Evolutionary conservation across 2,797 vertebrate species (phyloP).

Genomic region (Erithacus rubecula): DNA sequence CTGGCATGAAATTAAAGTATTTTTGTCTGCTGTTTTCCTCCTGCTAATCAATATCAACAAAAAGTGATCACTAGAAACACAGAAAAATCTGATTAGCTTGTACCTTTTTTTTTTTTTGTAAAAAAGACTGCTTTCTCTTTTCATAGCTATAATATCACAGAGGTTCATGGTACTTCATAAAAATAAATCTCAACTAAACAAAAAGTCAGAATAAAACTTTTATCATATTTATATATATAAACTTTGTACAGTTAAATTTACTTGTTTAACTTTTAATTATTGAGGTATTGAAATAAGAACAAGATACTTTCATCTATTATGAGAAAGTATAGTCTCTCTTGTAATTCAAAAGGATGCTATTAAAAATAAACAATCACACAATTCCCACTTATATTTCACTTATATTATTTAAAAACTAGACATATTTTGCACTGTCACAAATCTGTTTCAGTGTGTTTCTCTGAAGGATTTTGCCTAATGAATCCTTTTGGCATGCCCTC

Average conservation of each 20-base stretch:
- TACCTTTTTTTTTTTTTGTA: background rate
- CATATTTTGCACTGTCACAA: background rate
- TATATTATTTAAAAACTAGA: background rate
- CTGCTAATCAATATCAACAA: background rate
- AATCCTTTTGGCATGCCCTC: background rate
- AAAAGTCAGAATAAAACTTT: background rate
- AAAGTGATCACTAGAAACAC: background rate
- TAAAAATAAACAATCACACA: background rate
- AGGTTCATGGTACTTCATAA: background rate
- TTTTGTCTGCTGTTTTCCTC: slow-evolving; percentile 26
- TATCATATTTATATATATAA: background rate
- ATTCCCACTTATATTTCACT: background rate
- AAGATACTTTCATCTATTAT: background rate
- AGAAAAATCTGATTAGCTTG: background rate
- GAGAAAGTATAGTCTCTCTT: background rate
- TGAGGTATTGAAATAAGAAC: background rate
- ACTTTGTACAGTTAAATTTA: background rate
- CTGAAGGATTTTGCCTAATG: background rate
- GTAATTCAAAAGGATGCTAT: background rate
- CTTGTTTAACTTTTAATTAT: background rate
- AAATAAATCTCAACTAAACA: background rate
- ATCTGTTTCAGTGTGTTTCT: background rate
- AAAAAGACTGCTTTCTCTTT: background rate
- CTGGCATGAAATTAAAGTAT: slow-evolving; percentile 31
- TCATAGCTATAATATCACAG: background rate